Percentiles rank a stretch among this genome's conserved stretches.
These are phyloP conservation scores for Reticulitermes speratus DNA, from an alignment of 1,140 invertebrate species.

Conservation along the genomic window DNA sequence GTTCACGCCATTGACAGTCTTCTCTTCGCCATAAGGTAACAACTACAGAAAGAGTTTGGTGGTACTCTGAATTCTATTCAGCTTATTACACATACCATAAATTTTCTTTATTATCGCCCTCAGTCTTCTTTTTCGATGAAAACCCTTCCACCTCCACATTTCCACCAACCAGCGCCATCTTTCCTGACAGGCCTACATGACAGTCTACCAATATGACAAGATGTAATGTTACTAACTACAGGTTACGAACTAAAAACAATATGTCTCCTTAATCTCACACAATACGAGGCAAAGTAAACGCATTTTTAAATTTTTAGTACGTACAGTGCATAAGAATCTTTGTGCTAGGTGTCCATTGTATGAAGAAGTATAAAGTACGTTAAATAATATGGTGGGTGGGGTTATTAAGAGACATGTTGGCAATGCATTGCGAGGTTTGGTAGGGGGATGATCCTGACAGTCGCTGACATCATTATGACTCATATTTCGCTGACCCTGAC, in stretches of 20 bases:
- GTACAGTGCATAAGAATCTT: too few species aligned
- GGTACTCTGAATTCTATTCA: constrained; percentile 50
- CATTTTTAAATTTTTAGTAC: too few species aligned
- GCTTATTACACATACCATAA: constrained; percentile 57
- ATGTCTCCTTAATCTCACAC: too few species aligned
- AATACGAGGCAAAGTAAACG: too few species aligned
- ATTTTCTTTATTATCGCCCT: constrained; percentile 61
- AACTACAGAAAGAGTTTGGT: neutral
- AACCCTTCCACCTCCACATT: constrained; percentile 54
- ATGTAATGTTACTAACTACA: neutral
- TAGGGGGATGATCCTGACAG: neutral
- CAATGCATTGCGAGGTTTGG: neutral
- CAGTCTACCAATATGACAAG: neutral
- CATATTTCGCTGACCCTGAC: neutral
- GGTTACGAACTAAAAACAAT: too few species aligned
- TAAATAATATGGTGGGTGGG: neutral
- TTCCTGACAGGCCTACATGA: constrained; percentile 26
- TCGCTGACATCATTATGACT: neutral
- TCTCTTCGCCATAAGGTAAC: neutral
- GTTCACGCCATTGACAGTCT: neutral
- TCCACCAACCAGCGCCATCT: constrained; percentile 35
- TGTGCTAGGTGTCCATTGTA: too few species aligned
- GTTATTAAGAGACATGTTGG: neutral
- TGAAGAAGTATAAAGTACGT: neutral
- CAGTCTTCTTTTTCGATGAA: constrained; percentile 64